Conservation (phyloP, 2,797 vertebrate genomes). For the Leptodactylus fallax region DNA sequence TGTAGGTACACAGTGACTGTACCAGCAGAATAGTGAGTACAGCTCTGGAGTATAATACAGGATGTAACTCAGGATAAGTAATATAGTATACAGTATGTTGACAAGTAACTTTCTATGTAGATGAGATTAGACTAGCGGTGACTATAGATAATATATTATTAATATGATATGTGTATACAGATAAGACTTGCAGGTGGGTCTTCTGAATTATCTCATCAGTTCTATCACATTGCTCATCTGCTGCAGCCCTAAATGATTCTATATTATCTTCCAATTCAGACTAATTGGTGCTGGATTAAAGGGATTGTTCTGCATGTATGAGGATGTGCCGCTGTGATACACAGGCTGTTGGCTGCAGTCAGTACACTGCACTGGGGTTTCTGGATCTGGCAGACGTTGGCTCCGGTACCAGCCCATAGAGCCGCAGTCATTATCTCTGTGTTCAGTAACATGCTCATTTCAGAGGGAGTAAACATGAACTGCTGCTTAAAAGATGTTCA, state of each 20-base stretch:
- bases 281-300: not conserved
- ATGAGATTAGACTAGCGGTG: no score
- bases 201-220: not conserved
- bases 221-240: not conserved
- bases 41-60: no score
- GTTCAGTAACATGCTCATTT: constrained; percentile 6
- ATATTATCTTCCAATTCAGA: not conserved
- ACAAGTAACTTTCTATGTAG: no score
- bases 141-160: no score
- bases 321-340: not conserved
- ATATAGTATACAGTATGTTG: no score
- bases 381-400: not conserved
- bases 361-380: no score
- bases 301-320: not conserved
- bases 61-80: no score
- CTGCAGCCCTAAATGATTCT: not conserved
- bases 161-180: no score
- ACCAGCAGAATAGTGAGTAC: no score
- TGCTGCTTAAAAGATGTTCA: constrained; percentile 42
- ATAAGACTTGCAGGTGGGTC: no score
- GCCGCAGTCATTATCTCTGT: constrained; percentile 12
- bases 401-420: not conserved
- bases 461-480: constrained; percentile 18
- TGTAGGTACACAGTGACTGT: no score
- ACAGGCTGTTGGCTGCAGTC: not conserved